These are phyloP conservation scores for Macropodus opercularis DNA, from an alignment of 2,797 vertebrate species.

Conservation along the genomic window DNA sequence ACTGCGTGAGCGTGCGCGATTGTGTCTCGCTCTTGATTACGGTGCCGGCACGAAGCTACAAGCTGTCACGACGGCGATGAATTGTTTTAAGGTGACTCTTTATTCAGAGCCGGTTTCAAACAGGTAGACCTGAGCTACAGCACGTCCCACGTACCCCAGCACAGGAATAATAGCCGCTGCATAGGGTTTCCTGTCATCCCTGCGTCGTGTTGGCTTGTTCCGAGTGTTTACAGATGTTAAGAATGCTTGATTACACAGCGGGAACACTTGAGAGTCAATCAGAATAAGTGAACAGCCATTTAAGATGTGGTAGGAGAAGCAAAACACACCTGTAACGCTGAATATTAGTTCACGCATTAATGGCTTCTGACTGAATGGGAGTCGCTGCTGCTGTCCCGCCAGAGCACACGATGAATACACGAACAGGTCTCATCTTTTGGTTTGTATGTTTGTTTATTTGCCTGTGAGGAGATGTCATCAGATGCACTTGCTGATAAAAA, in stretches of 20 bases:
- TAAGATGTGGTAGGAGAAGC: slow-evolving; percentile 51
- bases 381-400: slow-evolving; percentile 32
- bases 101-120: slow-evolving; percentile 19
- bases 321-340: slow-evolving; percentile 65
- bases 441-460: slow-evolving; percentile 10
- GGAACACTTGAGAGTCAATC: slow-evolving; percentile 65
- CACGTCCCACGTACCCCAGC: neutral
- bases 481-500: slow-evolving; percentile 28
- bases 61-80: slow-evolving; percentile 23
- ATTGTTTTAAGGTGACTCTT: slow-evolving; percentile 28
- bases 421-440: no score
- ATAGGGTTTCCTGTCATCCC: slow-evolving; percentile 23
- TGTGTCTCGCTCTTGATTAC: slow-evolving; percentile 28
- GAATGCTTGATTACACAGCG: slow-evolving; percentile 74
- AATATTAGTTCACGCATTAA: slow-evolving; percentile 60
- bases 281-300: slow-evolving; percentile 63
- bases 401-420: slow-evolving; percentile 41
- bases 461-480: slow-evolving; percentile 49
- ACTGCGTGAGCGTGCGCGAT: slow-evolving; percentile 9
- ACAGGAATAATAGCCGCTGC: slow-evolving; percentile 16
- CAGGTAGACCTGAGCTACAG: neutral
- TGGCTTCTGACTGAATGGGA: slow-evolving; percentile 56
- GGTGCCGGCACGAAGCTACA: slow-evolving; percentile 10
- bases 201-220: slow-evolving; percentile 46
- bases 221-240: slow-evolving; percentile 69